These are phyloP conservation scores for Parapsyche elsis DNA, from an alignment of 1,140 invertebrate genomes.

Conservation along the genomic window DNA sequence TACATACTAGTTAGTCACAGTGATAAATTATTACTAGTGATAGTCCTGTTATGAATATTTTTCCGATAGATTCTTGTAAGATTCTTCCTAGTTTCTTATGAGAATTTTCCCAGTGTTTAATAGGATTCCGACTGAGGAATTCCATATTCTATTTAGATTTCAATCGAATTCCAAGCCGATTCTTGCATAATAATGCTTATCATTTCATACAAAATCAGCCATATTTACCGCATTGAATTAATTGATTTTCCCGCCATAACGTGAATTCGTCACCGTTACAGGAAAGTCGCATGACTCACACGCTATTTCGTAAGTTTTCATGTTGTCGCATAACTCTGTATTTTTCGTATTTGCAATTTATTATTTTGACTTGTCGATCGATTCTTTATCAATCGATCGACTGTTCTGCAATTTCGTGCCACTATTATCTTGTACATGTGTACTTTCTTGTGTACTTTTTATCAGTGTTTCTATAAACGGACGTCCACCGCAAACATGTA, in stretches of 20 bases:
- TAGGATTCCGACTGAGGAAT: background rate
- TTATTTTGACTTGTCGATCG: too few relatives aligned
- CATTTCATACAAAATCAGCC: too few relatives aligned
- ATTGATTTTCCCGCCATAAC: background rate
- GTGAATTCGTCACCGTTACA: constrained; percentile 5
- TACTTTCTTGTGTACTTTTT: background rate
- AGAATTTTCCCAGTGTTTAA: background rate
- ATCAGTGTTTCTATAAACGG: background rate
- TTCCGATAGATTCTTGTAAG: background rate
- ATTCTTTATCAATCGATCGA: too few relatives aligned
- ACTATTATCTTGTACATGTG: too few relatives aligned
- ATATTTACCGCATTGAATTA: too few relatives aligned
- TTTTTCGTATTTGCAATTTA: background rate
- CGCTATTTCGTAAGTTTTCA: background rate
- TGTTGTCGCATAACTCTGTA: background rate
- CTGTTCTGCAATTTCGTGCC: too few relatives aligned
- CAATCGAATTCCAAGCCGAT: too few relatives aligned
- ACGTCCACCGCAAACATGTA: background rate
- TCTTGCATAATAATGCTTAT: too few relatives aligned
- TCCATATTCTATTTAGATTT: constrained; percentile 1
- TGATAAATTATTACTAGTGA: too few relatives aligned
- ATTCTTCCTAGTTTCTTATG: background rate
- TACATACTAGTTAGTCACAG: too few relatives aligned
- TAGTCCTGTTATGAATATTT: too few relatives aligned
- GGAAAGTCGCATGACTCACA: constrained; percentile 18